Evolutionary conservation across 2,888 invertebrate genomes (phyloP).

Genomic region (Pseudanteris insignis): DNA sequence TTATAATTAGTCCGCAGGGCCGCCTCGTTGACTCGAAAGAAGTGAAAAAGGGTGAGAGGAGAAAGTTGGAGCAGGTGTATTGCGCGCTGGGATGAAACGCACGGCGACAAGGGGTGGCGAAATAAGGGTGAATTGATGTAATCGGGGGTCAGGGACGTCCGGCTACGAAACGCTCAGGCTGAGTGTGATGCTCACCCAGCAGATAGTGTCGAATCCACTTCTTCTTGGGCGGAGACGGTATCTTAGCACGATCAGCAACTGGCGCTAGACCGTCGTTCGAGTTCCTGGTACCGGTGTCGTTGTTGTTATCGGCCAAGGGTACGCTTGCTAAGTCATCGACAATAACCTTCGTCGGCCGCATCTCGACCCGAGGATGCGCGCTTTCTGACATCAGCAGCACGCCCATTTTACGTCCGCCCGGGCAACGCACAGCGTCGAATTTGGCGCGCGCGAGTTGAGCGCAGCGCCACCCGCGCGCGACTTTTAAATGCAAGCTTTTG

Average conservation of each 20-base stretch:
- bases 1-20: constrained; percentile 57
- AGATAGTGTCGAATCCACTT: constrained; percentile 78
- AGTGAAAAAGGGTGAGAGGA: too few species aligned
- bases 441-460: constrained; percentile 34
- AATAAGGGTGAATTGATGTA: too few species aligned
- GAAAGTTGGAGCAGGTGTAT: too few species aligned
- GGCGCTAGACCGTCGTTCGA: constrained; percentile 54
- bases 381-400: constrained; percentile 62
- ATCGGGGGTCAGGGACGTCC: too few species aligned
- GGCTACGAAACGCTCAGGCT: too few species aligned
- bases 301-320: too few species aligned
- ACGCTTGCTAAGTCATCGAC: constrained; percentile 36
- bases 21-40: constrained; percentile 42
- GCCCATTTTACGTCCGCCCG: constrained; percentile 57
- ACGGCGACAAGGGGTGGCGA: too few species aligned
- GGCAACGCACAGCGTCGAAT: constrained; percentile 14
- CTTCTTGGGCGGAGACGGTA: constrained; percentile 76
- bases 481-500: constrained; percentile 20
- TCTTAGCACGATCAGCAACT: too few species aligned
- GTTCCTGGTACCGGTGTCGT: constrained; percentile 47
- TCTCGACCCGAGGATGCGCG: constrained; percentile 52
- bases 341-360: constrained; percentile 45
- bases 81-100: neutral
- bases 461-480: constrained; percentile 30
- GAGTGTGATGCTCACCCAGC: constrained; percentile 66